Base-by-base conservation (phyloP, 2,113 vertebrate genomes). In the Sylvilagus bachmani region DNA sequence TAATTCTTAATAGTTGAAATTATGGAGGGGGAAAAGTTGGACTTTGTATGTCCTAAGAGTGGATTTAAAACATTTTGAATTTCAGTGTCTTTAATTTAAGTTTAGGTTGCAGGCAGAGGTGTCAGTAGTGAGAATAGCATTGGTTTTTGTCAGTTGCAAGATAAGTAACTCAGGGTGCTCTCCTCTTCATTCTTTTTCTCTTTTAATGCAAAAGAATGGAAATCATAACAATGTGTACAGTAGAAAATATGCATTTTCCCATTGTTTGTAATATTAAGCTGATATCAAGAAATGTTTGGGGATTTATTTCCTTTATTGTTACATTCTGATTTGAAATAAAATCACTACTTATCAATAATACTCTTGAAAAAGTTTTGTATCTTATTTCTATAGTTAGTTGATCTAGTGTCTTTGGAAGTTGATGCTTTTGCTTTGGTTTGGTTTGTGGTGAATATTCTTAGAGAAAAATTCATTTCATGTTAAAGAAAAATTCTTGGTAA, bases 251-350 rank as follows among this genome's bases (percentile, higher is more conserved):
- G 0, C 0, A 7, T 31, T 71, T 62, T 86, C 55, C 33, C 2
- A 29, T 67, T 92, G 61, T 29, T 49, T 93, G 10, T 44, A 77
- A 74, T 83, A 38, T 33, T 88, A 85, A 85, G 53, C 1, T 85
- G 27, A 38, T 77, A 66, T 33, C 21, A 82, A 84, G 81, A 91
- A 75, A 88, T 94, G 66, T 90, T 86, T 91, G 33, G 69, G 22
- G 78, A 78, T 88, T 86, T 78, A 81, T 92, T 91, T 95, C 33
- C 84, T 96, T 92, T 81, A 66, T 80, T 77, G 12, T 31, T 86
- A 17, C 22, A n/a, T 75, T 95, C 25, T 96, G 31, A 7, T 77
- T 94, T 86, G 61, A 58, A 53, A 75, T 94, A 73, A 89, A 96
- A 81, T 58, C 5, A 58, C 55, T 58, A 16, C 55, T 17, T 83